Conservation (phyloP, 1,140 invertebrate genomes). For the Scaptomyza montana region DNA sequence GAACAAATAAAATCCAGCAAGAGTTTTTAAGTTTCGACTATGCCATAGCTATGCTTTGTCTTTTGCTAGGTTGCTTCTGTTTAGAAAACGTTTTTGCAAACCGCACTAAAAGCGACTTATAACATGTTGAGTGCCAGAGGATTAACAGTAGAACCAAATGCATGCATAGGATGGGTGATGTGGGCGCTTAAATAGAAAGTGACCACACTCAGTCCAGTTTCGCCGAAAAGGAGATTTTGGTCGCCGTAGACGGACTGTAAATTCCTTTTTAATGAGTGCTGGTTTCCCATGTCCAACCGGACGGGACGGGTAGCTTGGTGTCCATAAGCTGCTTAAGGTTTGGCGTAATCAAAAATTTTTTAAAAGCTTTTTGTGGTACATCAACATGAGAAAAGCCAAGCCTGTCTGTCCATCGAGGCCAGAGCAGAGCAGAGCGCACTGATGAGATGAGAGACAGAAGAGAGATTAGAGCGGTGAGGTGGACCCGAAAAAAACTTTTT, state of each 20-base stretch:
- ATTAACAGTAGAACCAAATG: constrained; percentile 69
- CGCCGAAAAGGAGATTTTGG: constrained; percentile 7
- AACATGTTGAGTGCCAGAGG: constrained; percentile 83
- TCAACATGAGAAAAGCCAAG: constrained; percentile 60
- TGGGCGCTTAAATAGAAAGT: constrained; percentile 30
- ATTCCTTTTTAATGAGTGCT: constrained; percentile 83
- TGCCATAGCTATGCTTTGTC: constrained; percentile 4
- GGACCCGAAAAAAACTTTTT: constrained; percentile 61
- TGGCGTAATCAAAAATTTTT: constrained; percentile 80
- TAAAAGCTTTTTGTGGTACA: constrained; percentile 79
- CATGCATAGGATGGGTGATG: constrained; percentile 10
- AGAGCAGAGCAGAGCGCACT: background rate
- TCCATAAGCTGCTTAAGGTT: constrained; percentile 78
- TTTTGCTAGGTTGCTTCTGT: constrained; percentile 37
- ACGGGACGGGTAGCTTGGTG: constrained; percentile 15
- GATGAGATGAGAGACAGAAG: constrained; percentile 5
- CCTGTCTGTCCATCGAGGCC: constrained; percentile 26
- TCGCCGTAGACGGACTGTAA: constrained; percentile 49
- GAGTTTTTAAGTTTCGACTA: constrained; percentile 15
- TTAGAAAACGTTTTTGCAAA: constrained; percentile 76
- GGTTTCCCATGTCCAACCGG: constrained; percentile 40
- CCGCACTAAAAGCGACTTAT: constrained; percentile 83
- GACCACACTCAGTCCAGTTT: constrained; percentile 16
- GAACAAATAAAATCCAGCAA: too few species aligned
- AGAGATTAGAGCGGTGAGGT: background rate